phyloP scores from a whole-genome alignment of 2,797 vertebrate genomes.

The Cynodonichthys magdalenae region DNA sequence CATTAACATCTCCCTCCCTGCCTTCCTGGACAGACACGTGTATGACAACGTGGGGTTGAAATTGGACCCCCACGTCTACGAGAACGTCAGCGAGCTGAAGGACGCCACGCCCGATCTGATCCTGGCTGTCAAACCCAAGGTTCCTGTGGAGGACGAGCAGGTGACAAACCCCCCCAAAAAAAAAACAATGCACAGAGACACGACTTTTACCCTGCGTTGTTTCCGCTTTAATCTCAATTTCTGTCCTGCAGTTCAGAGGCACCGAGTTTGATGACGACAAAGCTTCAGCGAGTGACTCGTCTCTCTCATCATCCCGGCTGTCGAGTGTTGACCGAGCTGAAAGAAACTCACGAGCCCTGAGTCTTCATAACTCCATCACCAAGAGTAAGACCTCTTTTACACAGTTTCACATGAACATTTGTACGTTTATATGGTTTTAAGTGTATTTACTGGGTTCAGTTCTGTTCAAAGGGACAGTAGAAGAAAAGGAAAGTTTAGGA shows the following conservation, averaged over 20 bases:
- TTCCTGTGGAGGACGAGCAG: conserved; percentile 72
- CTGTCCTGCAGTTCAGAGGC: conserved; percentile 63
- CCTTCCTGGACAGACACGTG: conserved; percentile 63
- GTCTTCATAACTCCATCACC: conserved; percentile 85
- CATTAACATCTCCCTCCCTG: neutral
- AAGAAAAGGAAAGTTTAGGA: neutral
- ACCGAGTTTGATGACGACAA: conserved; percentile 71
- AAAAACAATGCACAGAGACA: conserved; percentile 5
- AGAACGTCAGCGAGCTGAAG: conserved; percentile 77
- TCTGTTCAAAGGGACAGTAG: neutral
- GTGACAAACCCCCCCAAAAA: conserved; percentile 53
- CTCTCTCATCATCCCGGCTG: conserved; percentile 54
- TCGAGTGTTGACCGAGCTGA: conserved; percentile 78
- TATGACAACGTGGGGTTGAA: conserved; percentile 75
- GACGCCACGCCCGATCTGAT: conserved; percentile 89
- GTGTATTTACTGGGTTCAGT: neutral
- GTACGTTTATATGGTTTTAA: neutral
- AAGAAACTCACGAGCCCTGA: conserved; percentile 85
- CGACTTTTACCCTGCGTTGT: conserved; percentile 12
- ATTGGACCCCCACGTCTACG: conserved; percentile 71
- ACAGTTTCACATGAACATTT: neutral
- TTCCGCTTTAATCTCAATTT: conserved; percentile 28
- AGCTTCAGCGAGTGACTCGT: conserved; percentile 76
- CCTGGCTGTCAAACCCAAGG: conserved; percentile 83
- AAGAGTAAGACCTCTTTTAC: conserved; percentile 66